These are phyloP conservation scores for Chiridota heheva DNA, from an alignment of 35 echinoderm and acorn worm species.

Conservation along the genomic window DNA sequence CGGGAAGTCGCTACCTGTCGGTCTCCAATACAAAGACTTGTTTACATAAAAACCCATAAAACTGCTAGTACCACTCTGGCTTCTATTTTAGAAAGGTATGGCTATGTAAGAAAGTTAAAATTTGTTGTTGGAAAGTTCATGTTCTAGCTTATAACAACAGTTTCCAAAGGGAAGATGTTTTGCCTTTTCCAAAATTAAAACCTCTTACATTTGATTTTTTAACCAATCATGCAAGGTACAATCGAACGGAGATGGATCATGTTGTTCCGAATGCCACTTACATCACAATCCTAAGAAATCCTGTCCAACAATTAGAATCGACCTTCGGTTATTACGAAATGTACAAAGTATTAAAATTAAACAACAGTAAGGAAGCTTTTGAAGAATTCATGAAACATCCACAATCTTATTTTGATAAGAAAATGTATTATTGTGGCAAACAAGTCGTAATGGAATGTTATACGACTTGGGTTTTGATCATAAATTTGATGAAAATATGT, in stretches of 20 bases:
- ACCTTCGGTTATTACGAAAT: constrained; percentile 63
- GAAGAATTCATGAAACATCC: constrained; percentile 35
- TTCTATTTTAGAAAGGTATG: constrained; percentile 34
- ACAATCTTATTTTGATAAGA: no score
- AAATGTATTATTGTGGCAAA: no score
- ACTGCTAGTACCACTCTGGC: constrained; percentile 40
- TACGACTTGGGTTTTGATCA: constrained; percentile 70
- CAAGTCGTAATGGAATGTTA: constrained; percentile 60
- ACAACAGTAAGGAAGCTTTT: neutral
- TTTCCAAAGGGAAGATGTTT: neutral
- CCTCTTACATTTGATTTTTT: constrained; percentile 44
- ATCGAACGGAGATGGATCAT: constrained; percentile 57
- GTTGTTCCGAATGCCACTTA: constrained; percentile 63
- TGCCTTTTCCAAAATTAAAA: neutral
- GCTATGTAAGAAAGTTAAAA: constrained; percentile 3
- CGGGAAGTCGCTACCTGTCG: no score
- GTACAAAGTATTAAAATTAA: neutral
- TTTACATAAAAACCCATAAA: constrained; percentile 52
- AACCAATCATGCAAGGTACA: constrained; percentile 61
- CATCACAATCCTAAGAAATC: constrained; percentile 67
- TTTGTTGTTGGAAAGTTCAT: constrained; percentile 30
- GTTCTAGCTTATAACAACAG: neutral
- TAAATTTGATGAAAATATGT: constrained; percentile 10
- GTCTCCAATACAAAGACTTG: neutral
- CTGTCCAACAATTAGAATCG: constrained; percentile 64